phyloP scores from a whole-genome alignment of 2,113 vertebrate genomes.

The Cavia aperea region DNA sequence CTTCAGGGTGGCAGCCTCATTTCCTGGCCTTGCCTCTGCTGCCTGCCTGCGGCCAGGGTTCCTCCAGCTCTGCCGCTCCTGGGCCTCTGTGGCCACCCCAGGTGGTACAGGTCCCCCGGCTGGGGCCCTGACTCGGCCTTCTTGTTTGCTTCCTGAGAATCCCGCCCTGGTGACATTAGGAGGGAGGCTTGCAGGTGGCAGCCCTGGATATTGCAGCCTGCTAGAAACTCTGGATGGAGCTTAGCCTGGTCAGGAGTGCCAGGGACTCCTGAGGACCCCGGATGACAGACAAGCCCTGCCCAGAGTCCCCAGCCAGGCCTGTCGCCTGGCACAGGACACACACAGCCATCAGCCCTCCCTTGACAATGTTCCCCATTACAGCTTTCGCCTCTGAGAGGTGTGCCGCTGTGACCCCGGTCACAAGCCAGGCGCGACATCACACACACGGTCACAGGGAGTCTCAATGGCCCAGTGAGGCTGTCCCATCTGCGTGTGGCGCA shows the following conservation, averaged over 20 bases:
- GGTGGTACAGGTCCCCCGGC: not conserved
- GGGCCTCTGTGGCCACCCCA: not conserved
- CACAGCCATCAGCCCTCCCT: not conserved
- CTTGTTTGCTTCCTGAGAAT: not conserved
- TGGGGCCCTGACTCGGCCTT: not conserved
- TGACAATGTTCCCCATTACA: not conserved
- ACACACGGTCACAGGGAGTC: not conserved
- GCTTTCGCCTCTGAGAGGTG: not conserved
- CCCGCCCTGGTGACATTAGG: not conserved
- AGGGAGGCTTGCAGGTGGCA: not conserved
- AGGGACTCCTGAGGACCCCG: not conserved
- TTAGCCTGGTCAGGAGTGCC: not conserved
- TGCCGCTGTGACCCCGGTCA: not conserved
- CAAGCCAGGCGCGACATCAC: not conserved
- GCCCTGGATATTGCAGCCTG: not conserved
- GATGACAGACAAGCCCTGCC: not conserved
- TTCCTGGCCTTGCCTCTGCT: not conserved
- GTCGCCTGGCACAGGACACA: not conserved
- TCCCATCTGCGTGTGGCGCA: not conserved
- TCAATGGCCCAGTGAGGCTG: not conserved
- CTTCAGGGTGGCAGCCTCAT: not conserved
- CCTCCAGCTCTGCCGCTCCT: not conserved
- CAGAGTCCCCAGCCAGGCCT: not conserved
- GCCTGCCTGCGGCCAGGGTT: not conserved
- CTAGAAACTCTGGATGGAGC: not conserved